Evolutionary conservation across 1,140 invertebrate species (phyloP).

Genomic region (Brachystomella parvula): DNA sequence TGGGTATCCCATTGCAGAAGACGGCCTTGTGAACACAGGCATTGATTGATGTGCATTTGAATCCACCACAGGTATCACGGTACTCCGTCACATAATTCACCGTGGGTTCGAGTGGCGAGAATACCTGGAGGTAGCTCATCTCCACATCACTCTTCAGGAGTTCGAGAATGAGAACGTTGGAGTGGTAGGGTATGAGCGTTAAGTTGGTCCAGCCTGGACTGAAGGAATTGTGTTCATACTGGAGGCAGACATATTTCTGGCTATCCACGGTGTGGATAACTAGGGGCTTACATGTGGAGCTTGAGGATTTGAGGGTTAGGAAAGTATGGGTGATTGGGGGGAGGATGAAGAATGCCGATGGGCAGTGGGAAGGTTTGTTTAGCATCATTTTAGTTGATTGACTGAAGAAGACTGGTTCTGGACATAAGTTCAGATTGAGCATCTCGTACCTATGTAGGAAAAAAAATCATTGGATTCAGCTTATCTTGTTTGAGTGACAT

Average conservation of each 20-base stretch:
- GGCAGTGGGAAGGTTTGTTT: neutral
- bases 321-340: neutral
- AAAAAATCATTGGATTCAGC: no score
- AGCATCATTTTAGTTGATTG: neutral
- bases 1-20: conserved; percentile 3
- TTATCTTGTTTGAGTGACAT: no score
- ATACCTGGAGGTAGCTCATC: conserved; percentile 12
- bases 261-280: neutral
- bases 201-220: neutral
- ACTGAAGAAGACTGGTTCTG: neutral
- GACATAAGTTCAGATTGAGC: conserved; percentile 3
- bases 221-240: neutral
- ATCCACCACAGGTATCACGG: conserved; percentile 12
- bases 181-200: neutral
- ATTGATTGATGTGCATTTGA: conserved; percentile 5
- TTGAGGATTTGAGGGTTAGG: neutral
- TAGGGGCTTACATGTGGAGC: neutral
- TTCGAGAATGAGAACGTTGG: neutral
- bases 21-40: conserved; percentile 10
- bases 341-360: neutral
- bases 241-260: neutral
- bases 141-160: neutral
- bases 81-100: neutral
- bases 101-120: neutral
- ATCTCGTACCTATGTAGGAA: neutral